These are phyloP conservation scores for Blera fallax DNA, from an alignment of 2,888 invertebrate species.

Conservation along the genomic window DNA sequence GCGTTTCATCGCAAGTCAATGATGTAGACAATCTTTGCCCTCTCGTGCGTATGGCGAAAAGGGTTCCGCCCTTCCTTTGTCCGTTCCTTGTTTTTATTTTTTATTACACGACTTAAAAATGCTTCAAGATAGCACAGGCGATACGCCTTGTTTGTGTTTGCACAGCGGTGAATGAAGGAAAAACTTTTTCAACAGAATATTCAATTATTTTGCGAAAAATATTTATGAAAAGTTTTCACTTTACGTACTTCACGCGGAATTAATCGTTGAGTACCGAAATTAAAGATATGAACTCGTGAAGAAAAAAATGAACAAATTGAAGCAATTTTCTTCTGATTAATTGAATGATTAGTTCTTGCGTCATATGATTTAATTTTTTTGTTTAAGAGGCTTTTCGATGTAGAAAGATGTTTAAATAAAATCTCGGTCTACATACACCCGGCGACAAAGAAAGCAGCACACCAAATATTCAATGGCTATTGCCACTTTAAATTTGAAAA, in stretches of 20 bases:
- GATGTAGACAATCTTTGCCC: constrained; percentile 26
- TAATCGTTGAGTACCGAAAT: background rate
- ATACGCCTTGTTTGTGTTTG: background rate
- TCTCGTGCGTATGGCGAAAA: constrained; percentile 3
- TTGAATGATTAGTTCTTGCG: no score
- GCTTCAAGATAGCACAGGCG: background rate
- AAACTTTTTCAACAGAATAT: background rate
- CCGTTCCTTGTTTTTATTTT: background rate
- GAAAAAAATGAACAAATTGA: constrained; percentile 6
- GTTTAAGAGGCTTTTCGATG: no score
- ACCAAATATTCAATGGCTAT: no score
- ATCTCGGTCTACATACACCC: no score
- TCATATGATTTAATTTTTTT: no score
- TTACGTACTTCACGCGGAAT: background rate
- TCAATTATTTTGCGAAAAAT: constrained; percentile 2
- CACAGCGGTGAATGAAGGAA: background rate
- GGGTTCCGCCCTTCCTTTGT: background rate
- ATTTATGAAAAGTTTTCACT: constrained; percentile 1
- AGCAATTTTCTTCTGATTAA: background rate
- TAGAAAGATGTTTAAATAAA: no score
- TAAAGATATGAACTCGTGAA: constrained; percentile 1
- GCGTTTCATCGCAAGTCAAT: constrained; percentile 29
- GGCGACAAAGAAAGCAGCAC: no score
- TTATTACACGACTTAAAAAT: constrained; percentile 14
- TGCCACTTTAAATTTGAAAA: no score